phyloP scores from a whole-genome alignment of 2,797 vertebrate species.

The Chelon auratus region DNA sequence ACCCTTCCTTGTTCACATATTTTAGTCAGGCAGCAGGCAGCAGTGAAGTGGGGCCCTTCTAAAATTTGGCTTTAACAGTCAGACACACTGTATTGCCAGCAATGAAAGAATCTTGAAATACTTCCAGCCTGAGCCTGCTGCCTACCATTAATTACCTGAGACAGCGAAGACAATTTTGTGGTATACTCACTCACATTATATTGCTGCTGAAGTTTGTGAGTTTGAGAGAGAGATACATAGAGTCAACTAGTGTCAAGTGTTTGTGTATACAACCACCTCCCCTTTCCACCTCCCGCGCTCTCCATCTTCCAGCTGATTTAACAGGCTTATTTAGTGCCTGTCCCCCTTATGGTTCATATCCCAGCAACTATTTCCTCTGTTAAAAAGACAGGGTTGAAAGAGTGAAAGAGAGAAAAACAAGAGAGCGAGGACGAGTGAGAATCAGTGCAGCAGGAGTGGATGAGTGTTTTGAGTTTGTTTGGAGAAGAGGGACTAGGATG shows the following conservation, averaged over 20 bases:
- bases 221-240: constrained; percentile 17
- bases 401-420: constrained; percentile 44
- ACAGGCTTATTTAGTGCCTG: constrained; percentile 49
- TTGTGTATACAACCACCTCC: constrained; percentile 37
- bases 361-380: constrained; percentile 70
- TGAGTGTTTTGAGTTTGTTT: constrained; percentile 85
- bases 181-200: constrained; percentile 3
- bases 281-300: constrained; percentile 4
- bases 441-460: constrained; percentile 56
- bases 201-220: constrained; percentile 14
- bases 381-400: constrained; percentile 24
- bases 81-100: constrained; percentile 24
- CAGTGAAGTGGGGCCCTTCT: constrained; percentile 30
- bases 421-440: constrained; percentile 57
- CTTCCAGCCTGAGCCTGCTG: constrained; percentile 30
- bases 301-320: constrained; percentile 47
- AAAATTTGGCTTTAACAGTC: constrained; percentile 23
- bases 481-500: constrained; percentile 86
- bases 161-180: constrained; percentile 13
- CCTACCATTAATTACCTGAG: constrained; percentile 29
- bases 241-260: constrained; percentile 58
- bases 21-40: constrained; percentile 36
- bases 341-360: constrained; percentile 56
- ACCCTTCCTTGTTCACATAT: constrained; percentile 13
- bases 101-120: constrained; percentile 18